Base-by-base conservation (phyloP, 2,888 invertebrate species). In the Gisinianus flammeolus region DNA sequence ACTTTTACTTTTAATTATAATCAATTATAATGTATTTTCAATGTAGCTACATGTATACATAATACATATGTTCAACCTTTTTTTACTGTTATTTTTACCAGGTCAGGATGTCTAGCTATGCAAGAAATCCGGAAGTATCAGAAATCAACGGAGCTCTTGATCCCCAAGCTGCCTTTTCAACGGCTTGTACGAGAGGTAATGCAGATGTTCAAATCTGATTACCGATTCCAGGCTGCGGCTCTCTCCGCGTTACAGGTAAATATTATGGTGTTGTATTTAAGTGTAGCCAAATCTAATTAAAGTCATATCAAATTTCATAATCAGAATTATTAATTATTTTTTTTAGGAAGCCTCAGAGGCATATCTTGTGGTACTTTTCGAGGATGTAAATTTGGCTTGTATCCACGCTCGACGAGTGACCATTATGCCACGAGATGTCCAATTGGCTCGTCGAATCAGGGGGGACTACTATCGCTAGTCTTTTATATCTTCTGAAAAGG, bases 281-380 rank as follows among this genome's bases (percentile, higher is more conserved):
- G n/a, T n/a, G n/a, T n/a, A n/a, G n/a, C n/a, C n/a, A n/a, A n/a
- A n/a, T n/a, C n/a, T n/a, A n/a, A n/a, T n/a, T n/a, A n/a, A n/a
- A 54, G 4, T 12, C 54, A 54, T n/a, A 8, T 12, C 16, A 54
- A 54, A 54, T 54, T 54, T 54, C n/a, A 16, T 44, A 16, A 16
- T 44, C 44, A 10, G 44, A 44, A 44, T 54, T 54, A n/a, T n/a
- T n/a, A n/a, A n/a, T n/a, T n/a, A n/a, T n/a, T n/a, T n/a, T n/a
- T 4, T 79, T 30, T 30, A 77, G 83, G 87, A 87, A 79, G 87
- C 87, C 19, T 81, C 85, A 28, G 88, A 88, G 89, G 91, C 84
- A 88, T 92, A 85, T 89, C 90, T 82, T 89, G 92, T 92, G 12
- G 91, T 92, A 12, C 87, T 93, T 0, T 93, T 92, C 85, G 92